Evolutionary conservation across 2,113 vertebrate genomes (phyloP), one percentile per base, ranked within the genome.

Genomic region (Pundamilia nyererei): DNA sequence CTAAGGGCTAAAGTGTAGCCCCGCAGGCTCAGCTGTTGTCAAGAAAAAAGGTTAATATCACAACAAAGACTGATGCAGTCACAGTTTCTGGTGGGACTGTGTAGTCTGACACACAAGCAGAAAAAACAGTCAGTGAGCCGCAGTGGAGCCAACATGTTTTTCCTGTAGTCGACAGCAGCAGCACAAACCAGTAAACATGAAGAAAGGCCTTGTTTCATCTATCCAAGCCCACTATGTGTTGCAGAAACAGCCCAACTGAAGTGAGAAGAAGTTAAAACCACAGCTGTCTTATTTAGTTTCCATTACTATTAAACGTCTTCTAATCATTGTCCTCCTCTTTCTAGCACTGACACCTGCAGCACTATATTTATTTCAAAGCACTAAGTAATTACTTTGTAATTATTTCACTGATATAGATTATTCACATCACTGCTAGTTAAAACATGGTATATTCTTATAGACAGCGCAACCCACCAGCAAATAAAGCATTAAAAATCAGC

Each of bases 41-140:
- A 45, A 72, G 38, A 45, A 72, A 45, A 72, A 17, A 26, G 68
- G 40, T 72, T 45, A 15, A 26, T 6, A 45, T 72, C 68, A 45
- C 14, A 11, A 72, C 68, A 29, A 72, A 72, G 21, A 2, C 40
- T 17, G 68, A 72, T 72, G 13, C 3, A 5, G 21, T 29, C 21
- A 70, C 33, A 10, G 68, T 72, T 72, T 72, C 40, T 45, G 68
- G 21, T 45, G 68, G 13, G 14, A 45, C 13, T 42, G 21, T 72
- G 12, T 21, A 21, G 19, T 21, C 68, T 72, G 21, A 42, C 4
- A 26, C 38, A 17, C 21, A 26, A 26, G 65, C 65, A 70, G 38
- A 0, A 40, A 70, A 40, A 40, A 40, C 12, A 5, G 12, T 0
- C 5, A 24, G 65, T 21, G 0, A 70, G 2, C 0, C 0, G 0